Evolutionary conservation across 2,797 vertebrate species (phyloP), one percentile per base, ranked within the genome.

Genomic region (Huso huso): DNA sequence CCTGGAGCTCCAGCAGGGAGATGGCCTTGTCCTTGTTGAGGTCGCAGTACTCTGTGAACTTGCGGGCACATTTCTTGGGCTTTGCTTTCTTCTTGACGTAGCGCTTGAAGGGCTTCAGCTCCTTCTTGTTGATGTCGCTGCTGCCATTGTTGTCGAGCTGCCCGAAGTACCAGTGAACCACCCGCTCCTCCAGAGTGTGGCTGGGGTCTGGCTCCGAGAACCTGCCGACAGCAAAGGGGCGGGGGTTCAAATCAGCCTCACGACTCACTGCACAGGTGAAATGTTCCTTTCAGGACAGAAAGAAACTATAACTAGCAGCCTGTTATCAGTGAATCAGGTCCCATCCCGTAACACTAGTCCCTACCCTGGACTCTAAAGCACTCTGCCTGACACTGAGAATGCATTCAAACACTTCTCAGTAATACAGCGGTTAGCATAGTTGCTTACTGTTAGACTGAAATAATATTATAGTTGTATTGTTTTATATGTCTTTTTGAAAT

Each of bases 51-150:
- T 99, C 97, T 0, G 86, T 91, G 86, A 99, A 99, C 72, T 93
- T 95, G 72, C 97, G 93, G 67, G 92, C 91, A 2, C 97, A 99
- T 84, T 97, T 94, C 89, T 97, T 99, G 78, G 97, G 97, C 77
- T 96, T 98, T 79, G 95, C 95, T 91, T 98, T 99, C 88, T 97
- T 98, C 90, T 97, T 98, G 71, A 99, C 90, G 0, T 96, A 98
- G 72, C 91, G 92, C 82, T 98, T 99, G 76, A 99, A 96, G 12
- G 95, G 96, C 76, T 98, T 98, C 72, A 97, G 90, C 76, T 99
- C 97, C 70, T 95, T 91, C 81, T 98, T 98, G 86, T 91, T 96
- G 75, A 99, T 94, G 82, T 97, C 94, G 0, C 83, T 90, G 83
- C 92, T 98, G 83, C 91, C 86, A 57, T 99, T 98, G 87, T 89